Percentiles rank a stretch among this genome's conserved stretches.
phyloP scores from a whole-genome alignment of 1,140 invertebrate genomes.

The Conopomorpha cramerella region DNA sequence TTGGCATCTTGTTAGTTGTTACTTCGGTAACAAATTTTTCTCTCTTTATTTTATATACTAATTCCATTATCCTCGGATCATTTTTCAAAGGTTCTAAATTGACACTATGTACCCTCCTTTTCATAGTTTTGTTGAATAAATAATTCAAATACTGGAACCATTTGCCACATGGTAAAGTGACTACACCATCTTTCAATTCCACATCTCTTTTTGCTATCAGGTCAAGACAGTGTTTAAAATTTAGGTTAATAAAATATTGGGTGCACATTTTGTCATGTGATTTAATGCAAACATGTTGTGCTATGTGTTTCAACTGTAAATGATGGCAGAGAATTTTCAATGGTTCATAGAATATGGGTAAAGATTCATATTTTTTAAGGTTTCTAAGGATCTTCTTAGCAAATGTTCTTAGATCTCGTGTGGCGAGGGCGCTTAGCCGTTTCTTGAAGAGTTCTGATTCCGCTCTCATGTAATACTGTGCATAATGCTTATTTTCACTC shows the following conservation, averaged over 20 bases:
- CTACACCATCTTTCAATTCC: conserved; percentile 52
- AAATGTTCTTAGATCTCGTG: conserved; percentile 34
- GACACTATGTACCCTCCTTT: conserved; percentile 30
- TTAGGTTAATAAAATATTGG: conserved; percentile 34
- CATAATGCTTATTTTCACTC: conserved; percentile 18
- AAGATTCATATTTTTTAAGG: conserved; percentile 21
- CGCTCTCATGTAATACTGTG: conserved; percentile 19
- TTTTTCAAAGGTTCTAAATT: conserved; percentile 18
- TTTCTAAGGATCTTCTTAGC: conserved; percentile 35
- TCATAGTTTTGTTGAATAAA: conserved; percentile 56
- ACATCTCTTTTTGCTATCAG: conserved; percentile 58
- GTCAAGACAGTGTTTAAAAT: conserved; percentile 57
- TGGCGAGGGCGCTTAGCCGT: conserved; percentile 22
- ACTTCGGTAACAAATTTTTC: conserved; percentile 10
- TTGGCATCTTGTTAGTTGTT: too few relatives aligned
- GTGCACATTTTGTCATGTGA: conserved; percentile 21
- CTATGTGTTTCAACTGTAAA: conserved; percentile 28
- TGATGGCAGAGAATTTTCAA: conserved; percentile 24
- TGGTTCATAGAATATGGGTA: conserved; percentile 13
- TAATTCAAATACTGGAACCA: conserved; percentile 59
- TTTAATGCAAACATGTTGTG: conserved; percentile 23
- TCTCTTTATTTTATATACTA: conserved; percentile 33
- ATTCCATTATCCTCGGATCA: conserved; percentile 52
- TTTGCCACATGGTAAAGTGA: conserved; percentile 57
- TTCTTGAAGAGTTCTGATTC: conserved; percentile 30